These are phyloP conservation scores for Chelmon rostratus DNA, from an alignment of 2,797 vertebrate genomes.

Conservation along the genomic window DNA sequence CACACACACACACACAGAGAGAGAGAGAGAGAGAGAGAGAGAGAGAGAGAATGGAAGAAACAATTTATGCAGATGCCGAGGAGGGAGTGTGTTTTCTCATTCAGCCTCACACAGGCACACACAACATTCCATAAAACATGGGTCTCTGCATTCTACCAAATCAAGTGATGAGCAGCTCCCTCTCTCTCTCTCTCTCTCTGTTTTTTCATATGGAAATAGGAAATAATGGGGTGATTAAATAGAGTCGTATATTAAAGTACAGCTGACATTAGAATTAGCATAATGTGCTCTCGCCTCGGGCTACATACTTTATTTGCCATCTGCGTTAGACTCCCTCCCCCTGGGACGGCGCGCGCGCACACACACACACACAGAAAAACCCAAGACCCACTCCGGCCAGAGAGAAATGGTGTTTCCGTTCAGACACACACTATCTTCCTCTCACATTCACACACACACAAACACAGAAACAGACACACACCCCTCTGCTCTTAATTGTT, in stretches of 20 bases:
- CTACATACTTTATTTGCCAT: constrained; percentile 99
- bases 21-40: no score
- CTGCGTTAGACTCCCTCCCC: constrained; percentile 97
- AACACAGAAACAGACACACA: constrained; percentile 10
- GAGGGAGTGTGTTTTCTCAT: constrained; percentile 21
- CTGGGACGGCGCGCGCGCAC: constrained; percentile 88
- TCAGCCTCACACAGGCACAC: background rate
- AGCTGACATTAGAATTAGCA: constrained; percentile 99
- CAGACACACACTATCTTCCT: constrained; percentile 63
- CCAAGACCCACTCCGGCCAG: constrained; percentile 68
- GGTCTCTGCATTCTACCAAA: constrained; percentile 72
- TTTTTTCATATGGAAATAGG: constrained; percentile 99
- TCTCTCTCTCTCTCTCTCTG: constrained; percentile 34
- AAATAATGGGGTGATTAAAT: constrained; percentile 99
- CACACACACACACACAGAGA: no score
- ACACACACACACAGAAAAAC: constrained; percentile 88
- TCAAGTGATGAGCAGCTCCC: constrained; percentile 69
- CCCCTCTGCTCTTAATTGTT: constrained; percentile 89
- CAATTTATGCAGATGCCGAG: constrained; percentile 17
- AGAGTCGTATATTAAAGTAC: constrained; percentile 99
- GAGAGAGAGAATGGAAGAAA: constrained; percentile 20
- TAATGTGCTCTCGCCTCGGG: constrained; percentile 99
- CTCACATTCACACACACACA: constrained; percentile 8
- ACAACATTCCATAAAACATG: constrained; percentile 53
- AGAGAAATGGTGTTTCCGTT: constrained; percentile 88